Conservation (phyloP, 2,888 invertebrate species). For the Chymomyza fuscimana region DNA sequence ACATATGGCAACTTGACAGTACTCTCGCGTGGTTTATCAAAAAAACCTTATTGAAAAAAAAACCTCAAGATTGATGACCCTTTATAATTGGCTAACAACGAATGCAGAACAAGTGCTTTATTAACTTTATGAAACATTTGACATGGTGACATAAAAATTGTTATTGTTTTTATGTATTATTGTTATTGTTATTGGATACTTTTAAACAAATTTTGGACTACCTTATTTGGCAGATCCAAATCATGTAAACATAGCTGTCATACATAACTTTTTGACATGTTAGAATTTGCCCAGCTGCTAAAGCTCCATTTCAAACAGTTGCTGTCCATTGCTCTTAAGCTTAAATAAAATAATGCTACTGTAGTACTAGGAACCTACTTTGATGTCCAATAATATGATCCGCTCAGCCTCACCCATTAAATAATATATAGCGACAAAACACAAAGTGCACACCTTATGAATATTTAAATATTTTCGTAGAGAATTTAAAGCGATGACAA, state of each 20-base stretch:
- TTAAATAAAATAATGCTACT: not conserved
- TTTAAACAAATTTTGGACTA: not conserved
- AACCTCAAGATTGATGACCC: too few relatives aligned
- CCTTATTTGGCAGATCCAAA: too few relatives aligned
- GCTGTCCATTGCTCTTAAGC: not conserved
- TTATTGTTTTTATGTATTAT: not conserved
- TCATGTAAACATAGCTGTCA: not conserved
- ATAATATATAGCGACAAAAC: conserved; percentile 53
- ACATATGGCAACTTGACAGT: too few relatives aligned
- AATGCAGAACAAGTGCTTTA: too few relatives aligned
- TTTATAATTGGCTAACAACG: too few relatives aligned
- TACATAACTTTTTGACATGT: not conserved
- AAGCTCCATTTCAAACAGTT: not conserved
- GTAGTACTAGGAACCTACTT: not conserved
- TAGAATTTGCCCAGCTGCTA: not conserved
- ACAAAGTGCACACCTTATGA: conserved; percentile 71
- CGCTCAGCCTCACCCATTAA: conserved; percentile 47
- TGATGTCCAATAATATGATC: not conserved
- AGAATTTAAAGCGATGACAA: conserved; percentile 71
- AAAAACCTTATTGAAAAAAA: too few relatives aligned
- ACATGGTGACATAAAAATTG: not conserved
- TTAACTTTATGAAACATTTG: not conserved
- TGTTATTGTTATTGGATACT: not conserved
- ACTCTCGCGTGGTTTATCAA: too few relatives aligned
- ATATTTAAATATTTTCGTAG: conserved; percentile 62